Conservation (phyloP, 2,888 invertebrate genomes). For the Cancer borealis region DNA sequence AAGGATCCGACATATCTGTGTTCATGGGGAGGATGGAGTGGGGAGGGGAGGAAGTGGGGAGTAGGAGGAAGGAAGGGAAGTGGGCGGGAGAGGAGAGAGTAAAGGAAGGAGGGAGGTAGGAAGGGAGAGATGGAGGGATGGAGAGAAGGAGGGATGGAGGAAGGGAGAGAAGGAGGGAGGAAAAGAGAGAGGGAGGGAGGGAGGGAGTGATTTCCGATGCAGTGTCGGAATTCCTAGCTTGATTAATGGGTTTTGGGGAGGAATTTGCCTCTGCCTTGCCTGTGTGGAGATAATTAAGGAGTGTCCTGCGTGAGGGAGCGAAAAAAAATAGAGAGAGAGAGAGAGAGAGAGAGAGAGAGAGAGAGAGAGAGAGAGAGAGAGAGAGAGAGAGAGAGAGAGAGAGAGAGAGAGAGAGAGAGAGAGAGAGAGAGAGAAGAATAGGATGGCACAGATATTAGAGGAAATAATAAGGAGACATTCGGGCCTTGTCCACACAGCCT, state of each 20-base stretch:
- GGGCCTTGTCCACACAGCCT: neutral
- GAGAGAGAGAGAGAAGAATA: neutral
- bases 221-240: constrained; percentile 16
- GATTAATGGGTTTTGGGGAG: constrained; percentile 28
- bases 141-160: neutral
- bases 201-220: constrained; percentile 26
- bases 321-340: neutral
- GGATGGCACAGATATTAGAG: neutral
- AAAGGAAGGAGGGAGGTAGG: neutral
- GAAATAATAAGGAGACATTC: neutral
- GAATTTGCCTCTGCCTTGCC: neutral
- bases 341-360: neutral
- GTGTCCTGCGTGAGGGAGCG: constrained; percentile 5
- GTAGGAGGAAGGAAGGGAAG: neutral
- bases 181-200: neutral
- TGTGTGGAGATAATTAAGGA: constrained; percentile 5
- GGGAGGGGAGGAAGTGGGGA: neutral
- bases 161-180: neutral
- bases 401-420: constrained; percentile 22
- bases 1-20: neutral
- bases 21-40: neutral
- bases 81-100: neutral
- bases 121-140: neutral
- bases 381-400: constrained; percentile 32
- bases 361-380: constrained; percentile 22